phyloP scores from a whole-genome alignment of 1,140 invertebrate species.

The Phymorhynchus buccinoides region DNA sequence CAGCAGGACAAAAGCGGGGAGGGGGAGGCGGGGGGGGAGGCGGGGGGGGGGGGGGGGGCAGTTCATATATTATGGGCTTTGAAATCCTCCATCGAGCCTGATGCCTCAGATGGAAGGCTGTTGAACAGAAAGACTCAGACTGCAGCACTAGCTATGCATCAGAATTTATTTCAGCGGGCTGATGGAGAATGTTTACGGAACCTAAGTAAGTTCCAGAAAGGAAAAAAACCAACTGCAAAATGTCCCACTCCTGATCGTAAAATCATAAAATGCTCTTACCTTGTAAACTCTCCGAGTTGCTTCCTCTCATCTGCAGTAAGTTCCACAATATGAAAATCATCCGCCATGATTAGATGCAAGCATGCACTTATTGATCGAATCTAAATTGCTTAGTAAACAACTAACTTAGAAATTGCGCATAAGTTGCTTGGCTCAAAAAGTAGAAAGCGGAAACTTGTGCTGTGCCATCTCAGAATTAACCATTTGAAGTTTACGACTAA shows the following conservation, averaged over 20 bases:
- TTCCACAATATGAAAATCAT: background rate
- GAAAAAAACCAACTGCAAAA: background rate
- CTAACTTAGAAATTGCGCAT: background rate
- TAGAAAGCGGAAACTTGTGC: constrained; percentile 2
- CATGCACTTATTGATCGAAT: background rate
- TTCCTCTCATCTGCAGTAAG: constrained; percentile 13
- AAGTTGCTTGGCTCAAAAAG: background rate
- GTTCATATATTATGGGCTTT: too few relatives aligned
- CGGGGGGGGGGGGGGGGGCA: too few relatives aligned
- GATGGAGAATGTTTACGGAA: too few relatives aligned
- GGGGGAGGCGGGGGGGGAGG: too few relatives aligned
- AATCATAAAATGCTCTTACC: background rate
- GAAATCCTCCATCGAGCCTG: too few relatives aligned
- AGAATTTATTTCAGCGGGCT: too few relatives aligned
- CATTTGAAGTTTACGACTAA: background rate
- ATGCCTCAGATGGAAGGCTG: too few relatives aligned
- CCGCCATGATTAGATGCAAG: constrained; percentile 3
- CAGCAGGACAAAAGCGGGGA: too few relatives aligned
- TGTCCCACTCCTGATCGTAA: background rate
- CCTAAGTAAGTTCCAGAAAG: too few relatives aligned
- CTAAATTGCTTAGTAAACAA: background rate
- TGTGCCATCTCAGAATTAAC: background rate
- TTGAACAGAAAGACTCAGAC: too few relatives aligned
- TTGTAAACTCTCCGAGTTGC: constrained; percentile 21
- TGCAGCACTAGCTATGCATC: too few relatives aligned